Evolutionary conservation across 2,113 vertebrate species (phyloP).

Genomic region (Alligator sinensis): DNA sequence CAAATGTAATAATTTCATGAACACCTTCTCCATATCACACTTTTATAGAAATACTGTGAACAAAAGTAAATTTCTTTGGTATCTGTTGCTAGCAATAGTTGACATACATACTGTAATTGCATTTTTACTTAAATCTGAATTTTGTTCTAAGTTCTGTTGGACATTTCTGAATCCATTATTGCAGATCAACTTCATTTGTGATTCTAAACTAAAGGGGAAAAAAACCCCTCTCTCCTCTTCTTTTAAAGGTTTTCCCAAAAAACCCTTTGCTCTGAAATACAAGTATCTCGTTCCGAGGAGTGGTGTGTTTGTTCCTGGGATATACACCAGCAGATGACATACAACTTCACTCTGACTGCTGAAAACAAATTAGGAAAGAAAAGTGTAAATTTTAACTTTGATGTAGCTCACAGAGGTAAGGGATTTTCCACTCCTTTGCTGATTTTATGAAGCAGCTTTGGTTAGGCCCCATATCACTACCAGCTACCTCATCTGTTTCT

Average conservation of each 20-base stretch:
- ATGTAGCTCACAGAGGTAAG: slow-evolving; percentile 77
- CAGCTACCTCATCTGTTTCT: not conserved
- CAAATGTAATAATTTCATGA: not conserved
- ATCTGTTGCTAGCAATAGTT: not conserved
- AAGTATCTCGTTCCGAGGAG: not conserved
- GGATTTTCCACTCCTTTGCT: not conserved
- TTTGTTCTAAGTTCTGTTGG: not conserved
- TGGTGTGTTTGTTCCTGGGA: slow-evolving; percentile 66
- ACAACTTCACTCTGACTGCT: slow-evolving; percentile 73
- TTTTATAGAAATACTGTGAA: not conserved
- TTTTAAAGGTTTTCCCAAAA: slow-evolving; percentile 69
- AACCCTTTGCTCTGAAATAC: rapidly evolving
- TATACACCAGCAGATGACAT: slow-evolving; percentile 48
- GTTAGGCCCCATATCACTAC: not conserved
- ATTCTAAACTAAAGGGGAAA: not conserved
- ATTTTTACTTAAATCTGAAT: not conserved
- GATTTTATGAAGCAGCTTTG: not conserved
- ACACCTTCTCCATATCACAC: not conserved
- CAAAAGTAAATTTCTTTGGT: not conserved
- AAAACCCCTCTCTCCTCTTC: not conserved
- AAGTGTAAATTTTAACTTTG: slow-evolving; percentile 49
- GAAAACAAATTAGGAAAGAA: slow-evolving; percentile 74
- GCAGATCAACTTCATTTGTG: rapidly evolving
- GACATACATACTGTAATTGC: not conserved
- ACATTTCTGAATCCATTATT: not conserved